Base-by-base conservation (phyloP, 2,797 vertebrate species). In the Eulemur coronatus region DNA sequence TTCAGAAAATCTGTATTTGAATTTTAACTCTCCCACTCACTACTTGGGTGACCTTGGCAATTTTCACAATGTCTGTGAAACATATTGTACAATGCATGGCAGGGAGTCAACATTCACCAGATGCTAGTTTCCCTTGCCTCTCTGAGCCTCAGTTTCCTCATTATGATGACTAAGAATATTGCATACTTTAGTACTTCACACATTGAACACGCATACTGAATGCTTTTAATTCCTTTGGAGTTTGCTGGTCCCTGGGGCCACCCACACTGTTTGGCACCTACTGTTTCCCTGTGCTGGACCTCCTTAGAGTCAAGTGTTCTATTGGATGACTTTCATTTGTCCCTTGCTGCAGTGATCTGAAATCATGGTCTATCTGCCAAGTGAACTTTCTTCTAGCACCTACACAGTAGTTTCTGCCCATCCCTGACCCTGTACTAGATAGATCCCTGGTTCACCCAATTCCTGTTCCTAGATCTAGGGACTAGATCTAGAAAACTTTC, bases 121-220 rank as follows among this genome's bases (percentile, higher is more conserved):
- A 38, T 22, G 15, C 69, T 13, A 13, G 14, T 52, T 86, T 75
- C 17, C 28, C n/a, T 59, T 65, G 57, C 57, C 33, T 91, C 57
- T 84, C 52, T 79, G 55, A 50, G 38, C 20, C 30, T 95, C 28
- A 11, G 41, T 80, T 97, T 84, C 75, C 5, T 86, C 57, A 18
- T 6, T 84, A 48, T 30, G 26, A 65, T 76, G 61, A n/a, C 14
- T 28, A 52, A 63, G 28, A 69, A 41, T 24, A 35, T 50, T 1
- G n/a, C 46, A 17, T 13, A 48, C 20, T 48, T 91, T 24, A 52
- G 67, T n/a, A 70, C 15, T 73, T 50, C 13, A 46, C 7, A 3
- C 67, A 20, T 10, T 4, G 65, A 38, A 57, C 2, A 3, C n/a
- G 22, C 12, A 52, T 33, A 73, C 38, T 13, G 1, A 67, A 43